phyloP scores from a whole-genome alignment of 1,140 invertebrate genomes.

The Saccostrea cuccullata region DNA sequence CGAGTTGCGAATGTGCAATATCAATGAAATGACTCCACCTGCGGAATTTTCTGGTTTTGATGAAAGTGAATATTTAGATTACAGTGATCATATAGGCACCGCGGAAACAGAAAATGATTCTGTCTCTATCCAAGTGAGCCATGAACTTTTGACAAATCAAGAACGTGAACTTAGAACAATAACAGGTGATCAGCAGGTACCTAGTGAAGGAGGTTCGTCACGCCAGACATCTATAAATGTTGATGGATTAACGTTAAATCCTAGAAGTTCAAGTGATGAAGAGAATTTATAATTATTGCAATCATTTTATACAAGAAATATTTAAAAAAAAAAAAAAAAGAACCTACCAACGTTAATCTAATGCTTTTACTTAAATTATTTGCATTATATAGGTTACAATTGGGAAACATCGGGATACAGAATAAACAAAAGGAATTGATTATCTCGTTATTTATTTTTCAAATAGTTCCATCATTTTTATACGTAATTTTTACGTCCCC shows the following conservation, averaged over 20 bases:
- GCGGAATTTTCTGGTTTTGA: not conserved
- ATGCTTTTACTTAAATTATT: too few species aligned
- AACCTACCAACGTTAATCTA: too few species aligned
- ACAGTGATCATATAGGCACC: not conserved
- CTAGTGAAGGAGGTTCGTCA: not conserved
- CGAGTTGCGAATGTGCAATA: conserved; percentile 1
- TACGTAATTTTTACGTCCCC: too few species aligned
- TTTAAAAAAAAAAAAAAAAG: too few species aligned
- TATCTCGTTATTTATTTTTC: too few species aligned
- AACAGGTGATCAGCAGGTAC: not conserved
- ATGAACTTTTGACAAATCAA: not conserved
- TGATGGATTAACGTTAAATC: too few species aligned
- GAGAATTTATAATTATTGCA: too few species aligned
- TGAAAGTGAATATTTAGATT: not conserved
- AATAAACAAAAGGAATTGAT: too few species aligned
- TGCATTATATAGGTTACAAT: too few species aligned
- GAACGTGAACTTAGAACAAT: not conserved
- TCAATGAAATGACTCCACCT: not conserved
- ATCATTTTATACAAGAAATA: too few species aligned
- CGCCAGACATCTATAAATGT: not conserved
- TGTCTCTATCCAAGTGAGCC: not conserved
- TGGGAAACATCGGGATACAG: too few species aligned
- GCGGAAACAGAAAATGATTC: not conserved
- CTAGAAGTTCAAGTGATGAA: not conserved
- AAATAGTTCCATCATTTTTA: too few species aligned